Percentiles rank a stretch among this genome's conserved stretches.
Evolutionary conservation across 2,113 vertebrate species (phyloP).

Genomic region (Zapus hudsonius): DNA sequence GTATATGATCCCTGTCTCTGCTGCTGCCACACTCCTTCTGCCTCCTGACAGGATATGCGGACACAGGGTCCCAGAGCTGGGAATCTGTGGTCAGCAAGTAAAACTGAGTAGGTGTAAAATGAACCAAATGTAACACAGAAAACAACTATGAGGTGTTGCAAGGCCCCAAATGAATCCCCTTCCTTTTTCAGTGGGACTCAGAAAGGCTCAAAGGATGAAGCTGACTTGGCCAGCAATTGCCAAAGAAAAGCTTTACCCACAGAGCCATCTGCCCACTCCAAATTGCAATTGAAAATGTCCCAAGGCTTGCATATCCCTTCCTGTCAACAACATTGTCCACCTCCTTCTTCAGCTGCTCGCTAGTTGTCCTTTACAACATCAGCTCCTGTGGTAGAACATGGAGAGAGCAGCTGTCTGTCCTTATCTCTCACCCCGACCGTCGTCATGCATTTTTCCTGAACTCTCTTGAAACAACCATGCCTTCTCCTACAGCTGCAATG

Average conservation of each 20-base stretch:
- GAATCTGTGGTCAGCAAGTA: not conserved
- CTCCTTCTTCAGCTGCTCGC: not conserved
- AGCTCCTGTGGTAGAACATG: not conserved
- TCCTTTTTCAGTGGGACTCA: not conserved
- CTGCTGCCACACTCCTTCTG: too few relatives aligned
- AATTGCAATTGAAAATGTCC: too few relatives aligned
- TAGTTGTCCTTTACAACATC: too few relatives aligned
- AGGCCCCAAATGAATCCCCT: not conserved
- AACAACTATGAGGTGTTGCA: not conserved
- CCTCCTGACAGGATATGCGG: too few relatives aligned
- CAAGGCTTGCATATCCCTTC: not conserved
- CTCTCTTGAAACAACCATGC: not conserved
- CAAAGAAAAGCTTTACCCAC: not conserved
- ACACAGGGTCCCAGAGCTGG: too few relatives aligned
- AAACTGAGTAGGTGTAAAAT: not conserved
- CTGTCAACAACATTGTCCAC: not conserved
- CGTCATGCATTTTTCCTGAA: too few relatives aligned
- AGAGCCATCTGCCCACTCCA: too few relatives aligned
- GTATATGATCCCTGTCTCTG: too few relatives aligned
- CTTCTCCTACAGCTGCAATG: not conserved
- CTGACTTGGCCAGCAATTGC: not conserved
- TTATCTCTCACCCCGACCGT: accelerated
- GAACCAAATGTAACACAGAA: not conserved
- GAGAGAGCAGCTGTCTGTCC: not conserved
- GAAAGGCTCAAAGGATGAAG: not conserved